Conservation (phyloP, 53 echinoderm and acorn worm genomes). For the Hippasteria phrygiana region DNA sequence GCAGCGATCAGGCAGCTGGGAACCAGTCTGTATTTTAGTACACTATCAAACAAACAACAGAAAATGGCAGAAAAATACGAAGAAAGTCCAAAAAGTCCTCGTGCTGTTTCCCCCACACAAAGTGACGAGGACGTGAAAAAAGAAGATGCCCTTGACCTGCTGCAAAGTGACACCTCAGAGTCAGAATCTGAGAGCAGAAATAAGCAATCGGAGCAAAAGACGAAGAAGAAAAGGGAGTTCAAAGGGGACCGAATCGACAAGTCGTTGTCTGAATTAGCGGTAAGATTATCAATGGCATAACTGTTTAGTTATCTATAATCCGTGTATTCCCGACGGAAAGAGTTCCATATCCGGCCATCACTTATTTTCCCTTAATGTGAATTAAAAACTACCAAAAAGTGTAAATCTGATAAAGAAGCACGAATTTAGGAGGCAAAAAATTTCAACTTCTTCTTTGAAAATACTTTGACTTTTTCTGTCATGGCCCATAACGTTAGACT, state of each 20-base stretch:
- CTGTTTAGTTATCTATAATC: background rate
- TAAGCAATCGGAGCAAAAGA: background rate
- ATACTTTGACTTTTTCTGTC: no score
- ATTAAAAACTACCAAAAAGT: no score
- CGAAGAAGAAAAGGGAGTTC: constrained; percentile 18
- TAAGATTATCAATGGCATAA: constrained; percentile 12
- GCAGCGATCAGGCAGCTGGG: no score
- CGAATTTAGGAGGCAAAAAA: no score
- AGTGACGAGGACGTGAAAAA: background rate
- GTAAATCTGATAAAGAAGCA: no score
- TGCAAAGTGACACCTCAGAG: constrained; percentile 48
- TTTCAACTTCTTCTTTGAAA: no score
- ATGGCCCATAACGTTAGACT: no score
- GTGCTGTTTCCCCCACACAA: constrained; percentile 1
- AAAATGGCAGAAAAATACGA: constrained; percentile 43
- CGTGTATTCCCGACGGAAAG: background rate
- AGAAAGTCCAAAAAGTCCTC: background rate
- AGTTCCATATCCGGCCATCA: background rate
- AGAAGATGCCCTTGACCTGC: constrained; percentile 20
- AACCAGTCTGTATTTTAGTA: no score
- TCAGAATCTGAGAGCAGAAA: constrained; percentile 44
- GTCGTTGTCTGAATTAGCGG: constrained; percentile 56
- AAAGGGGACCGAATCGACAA: constrained; percentile 43
- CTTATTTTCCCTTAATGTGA: no score
- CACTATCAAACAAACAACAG: background rate